Conservation (phyloP, 2,888 invertebrate genomes). For the Orthonychiurus folsomi region DNA sequence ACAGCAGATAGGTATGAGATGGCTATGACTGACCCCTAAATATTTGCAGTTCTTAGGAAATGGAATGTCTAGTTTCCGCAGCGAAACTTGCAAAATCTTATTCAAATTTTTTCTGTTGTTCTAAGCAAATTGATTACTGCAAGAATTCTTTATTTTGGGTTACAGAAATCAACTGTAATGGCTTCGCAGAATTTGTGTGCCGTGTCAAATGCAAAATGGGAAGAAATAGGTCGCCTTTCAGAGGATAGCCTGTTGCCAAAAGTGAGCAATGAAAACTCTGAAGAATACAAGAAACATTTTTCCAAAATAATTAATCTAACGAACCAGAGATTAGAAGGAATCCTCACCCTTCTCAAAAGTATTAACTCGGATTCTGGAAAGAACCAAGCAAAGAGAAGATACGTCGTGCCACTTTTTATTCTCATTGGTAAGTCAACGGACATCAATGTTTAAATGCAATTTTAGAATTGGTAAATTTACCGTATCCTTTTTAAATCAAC, state of each 20-base stretch:
- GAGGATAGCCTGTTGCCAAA: not conserved
- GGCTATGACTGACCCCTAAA: no score
- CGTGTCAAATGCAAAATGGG: slow-evolving; percentile 7
- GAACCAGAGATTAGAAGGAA: not conserved
- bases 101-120: no score
- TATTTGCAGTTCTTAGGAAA: no score
- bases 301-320: not conserved
- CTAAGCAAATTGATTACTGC: no score
- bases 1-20: no score
- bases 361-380: not conserved
- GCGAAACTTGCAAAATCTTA: no score
- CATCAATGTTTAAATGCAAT: no score
- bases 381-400: slow-evolving; percentile 3
- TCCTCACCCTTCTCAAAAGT: slow-evolving; percentile 3
- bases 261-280: not conserved
- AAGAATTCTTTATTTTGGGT: no score
- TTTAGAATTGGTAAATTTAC: no score
- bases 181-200: not conserved
- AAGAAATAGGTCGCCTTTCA: slow-evolving; percentile 2
- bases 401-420: slow-evolving; percentile 9
- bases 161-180: no score
- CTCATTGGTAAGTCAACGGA: slow-evolving; percentile 2
- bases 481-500: no score
- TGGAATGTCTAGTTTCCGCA: no score
- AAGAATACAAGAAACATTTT: not conserved